These are phyloP conservation scores for Bergia sp. DNA, from an alignment of 92 coral and sea anemone genomes.

Conservation along the genomic window DNA sequence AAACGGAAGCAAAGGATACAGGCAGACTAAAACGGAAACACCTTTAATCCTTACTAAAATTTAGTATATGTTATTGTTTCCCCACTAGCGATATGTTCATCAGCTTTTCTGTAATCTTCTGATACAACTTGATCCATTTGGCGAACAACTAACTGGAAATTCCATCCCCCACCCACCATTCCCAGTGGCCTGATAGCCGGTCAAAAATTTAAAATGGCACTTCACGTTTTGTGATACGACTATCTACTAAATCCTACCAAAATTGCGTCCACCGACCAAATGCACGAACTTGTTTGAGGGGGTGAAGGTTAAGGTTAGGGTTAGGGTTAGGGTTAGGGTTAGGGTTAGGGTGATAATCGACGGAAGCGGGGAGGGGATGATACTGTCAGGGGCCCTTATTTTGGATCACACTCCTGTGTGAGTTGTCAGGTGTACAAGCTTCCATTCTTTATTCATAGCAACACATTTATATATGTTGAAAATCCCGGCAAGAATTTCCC, in stretches of 20 bases:
- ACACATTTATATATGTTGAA: too few relatives aligned
- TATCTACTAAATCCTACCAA: too few relatives aligned
- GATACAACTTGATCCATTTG: not conserved
- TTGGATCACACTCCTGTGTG: not conserved
- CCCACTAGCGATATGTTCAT: not conserved
- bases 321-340: too few relatives aligned
- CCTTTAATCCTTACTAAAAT: not conserved
- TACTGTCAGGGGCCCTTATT: not conserved
- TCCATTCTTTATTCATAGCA: too few relatives aligned
- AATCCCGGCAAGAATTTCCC: not conserved
- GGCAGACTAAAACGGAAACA: constrained; percentile 33
- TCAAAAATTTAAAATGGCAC: too few relatives aligned
- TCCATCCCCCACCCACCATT: too few relatives aligned
- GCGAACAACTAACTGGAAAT: too few relatives aligned
- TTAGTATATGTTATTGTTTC: not conserved
- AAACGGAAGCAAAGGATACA: constrained; percentile 28
- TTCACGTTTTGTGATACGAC: not conserved
- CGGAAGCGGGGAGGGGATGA: not conserved
- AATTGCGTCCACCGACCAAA: too few relatives aligned
- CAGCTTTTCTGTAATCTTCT: not conserved
- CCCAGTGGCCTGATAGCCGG: too few relatives aligned
- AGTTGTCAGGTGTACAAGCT: not conserved
- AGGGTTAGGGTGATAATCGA: not conserved
- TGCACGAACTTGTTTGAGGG: not conserved
- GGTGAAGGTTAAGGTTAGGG: not conserved